These are phyloP conservation scores for Leuctra nigra DNA, from an alignment of 2,888 invertebrate genomes.

Conservation along the genomic window DNA sequence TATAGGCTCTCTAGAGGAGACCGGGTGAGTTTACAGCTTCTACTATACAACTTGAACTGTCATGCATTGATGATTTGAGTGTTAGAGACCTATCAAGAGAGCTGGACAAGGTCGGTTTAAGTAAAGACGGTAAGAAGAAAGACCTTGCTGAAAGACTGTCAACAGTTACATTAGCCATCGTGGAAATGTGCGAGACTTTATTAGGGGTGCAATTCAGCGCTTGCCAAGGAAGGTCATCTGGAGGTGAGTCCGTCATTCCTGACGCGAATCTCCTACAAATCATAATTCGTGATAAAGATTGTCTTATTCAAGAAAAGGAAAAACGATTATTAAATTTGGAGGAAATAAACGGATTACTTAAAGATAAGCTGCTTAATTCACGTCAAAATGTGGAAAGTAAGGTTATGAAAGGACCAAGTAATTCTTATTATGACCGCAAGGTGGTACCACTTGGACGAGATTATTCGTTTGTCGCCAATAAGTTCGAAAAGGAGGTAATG, in stretches of 20 bases:
- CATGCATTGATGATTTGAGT: background rate
- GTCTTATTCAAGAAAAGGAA: no score
- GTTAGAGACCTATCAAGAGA: background rate
- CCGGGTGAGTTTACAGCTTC: no score
- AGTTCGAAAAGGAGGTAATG: no score
- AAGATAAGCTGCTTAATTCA: background rate
- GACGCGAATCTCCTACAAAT: background rate
- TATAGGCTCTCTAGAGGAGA: no score
- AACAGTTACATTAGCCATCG: background rate
- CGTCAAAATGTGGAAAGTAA: no score
- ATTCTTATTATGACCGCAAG: no score
- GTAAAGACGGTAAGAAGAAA: background rate
- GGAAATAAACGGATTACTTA: background rate
- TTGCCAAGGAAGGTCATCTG: background rate
- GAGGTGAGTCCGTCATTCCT: no score
- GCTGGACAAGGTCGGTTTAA: background rate
- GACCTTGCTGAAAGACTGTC: background rate
- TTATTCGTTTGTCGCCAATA: no score
- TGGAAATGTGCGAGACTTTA: background rate
- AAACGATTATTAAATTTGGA: background rate
- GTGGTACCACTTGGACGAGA: no score
- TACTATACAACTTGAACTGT: background rate
- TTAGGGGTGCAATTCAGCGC: background rate
- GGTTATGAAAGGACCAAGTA: no score
- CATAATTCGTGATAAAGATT: background rate